Conservation (phyloP, 1,140 invertebrate species). For the Polypedilum vanderplanki region DNA sequence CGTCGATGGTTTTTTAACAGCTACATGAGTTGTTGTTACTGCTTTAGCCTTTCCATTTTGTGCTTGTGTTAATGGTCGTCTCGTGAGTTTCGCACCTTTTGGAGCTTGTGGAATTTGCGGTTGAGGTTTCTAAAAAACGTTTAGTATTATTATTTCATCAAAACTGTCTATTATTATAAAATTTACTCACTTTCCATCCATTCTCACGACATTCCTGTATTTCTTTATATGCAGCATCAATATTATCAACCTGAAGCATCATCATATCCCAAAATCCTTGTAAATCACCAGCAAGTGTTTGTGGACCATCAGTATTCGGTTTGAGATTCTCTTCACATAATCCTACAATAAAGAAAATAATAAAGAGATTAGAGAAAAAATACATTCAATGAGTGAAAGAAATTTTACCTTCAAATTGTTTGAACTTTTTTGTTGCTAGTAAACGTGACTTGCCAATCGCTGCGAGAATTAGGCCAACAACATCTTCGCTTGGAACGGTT, state of each 20-base stretch:
- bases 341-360: slow-evolving; percentile 44
- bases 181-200: slow-evolving; percentile 54
- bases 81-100: slow-evolving; percentile 35
- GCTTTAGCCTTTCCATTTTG: slow-evolving; percentile 40
- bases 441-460: slow-evolving; percentile 86
- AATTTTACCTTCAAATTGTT: slow-evolving; percentile 76
- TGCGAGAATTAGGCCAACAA: slow-evolving; percentile 72
- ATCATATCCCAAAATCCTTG: slow-evolving; percentile 98
- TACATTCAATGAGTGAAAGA: background rate
- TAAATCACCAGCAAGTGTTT: slow-evolving; percentile 72
- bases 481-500: slow-evolving; percentile 59
- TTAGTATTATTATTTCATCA: slow-evolving; percentile 26
- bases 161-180: background rate
- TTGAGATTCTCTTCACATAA: slow-evolving; percentile 56
- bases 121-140: slow-evolving; percentile 32
- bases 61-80: slow-evolving; percentile 35
- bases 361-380: too few relatives aligned
- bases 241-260: slow-evolving; percentile 75
- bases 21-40: slow-evolving; percentile 38
- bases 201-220: slow-evolving; percentile 62
- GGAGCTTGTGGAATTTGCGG: slow-evolving; percentile 32
- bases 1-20: slow-evolving; percentile 45
- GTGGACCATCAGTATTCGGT: slow-evolving; percentile 68
- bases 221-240: slow-evolving; percentile 69
- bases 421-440: slow-evolving; percentile 84